phyloP scores from a whole-genome alignment of 2,113 vertebrate species.

The Oncorhynchus masou region DNA sequence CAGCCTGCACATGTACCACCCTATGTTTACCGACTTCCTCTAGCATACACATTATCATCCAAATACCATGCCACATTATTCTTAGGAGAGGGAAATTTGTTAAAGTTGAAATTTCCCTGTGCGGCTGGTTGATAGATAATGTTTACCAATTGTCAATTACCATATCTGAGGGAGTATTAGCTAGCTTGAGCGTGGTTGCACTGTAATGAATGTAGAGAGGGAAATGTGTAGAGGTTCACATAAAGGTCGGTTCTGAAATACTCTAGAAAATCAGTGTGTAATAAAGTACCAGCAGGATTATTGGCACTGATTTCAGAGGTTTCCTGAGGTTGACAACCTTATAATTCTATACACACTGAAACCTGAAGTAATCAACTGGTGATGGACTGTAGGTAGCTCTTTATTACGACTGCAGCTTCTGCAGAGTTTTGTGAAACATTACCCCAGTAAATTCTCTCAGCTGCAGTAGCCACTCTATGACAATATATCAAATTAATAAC shows the following conservation, averaged over 20 bases:
- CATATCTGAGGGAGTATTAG: conserved; percentile 51
- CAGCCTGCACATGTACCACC: not conserved
- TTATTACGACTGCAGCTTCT: conserved; percentile 34
- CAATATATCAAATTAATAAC: not conserved
- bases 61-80: conserved; percentile 28
- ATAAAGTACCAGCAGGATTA: conserved; percentile 41
- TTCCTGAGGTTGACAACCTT: conserved; percentile 19
- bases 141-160: conserved; percentile 58
- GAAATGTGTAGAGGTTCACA: conserved; percentile 53
- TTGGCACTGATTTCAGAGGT: conserved; percentile 41
- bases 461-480: not conserved
- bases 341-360: conserved; percentile 8
- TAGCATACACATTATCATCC: conserved; percentile 23
- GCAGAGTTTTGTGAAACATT: not conserved
- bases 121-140: conserved; percentile 50
- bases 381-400: not conserved
- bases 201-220: conserved; percentile 39
- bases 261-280: conserved; percentile 16
- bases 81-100: conserved; percentile 43
- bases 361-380: not conserved
- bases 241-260: conserved; percentile 50
- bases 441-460: not conserved
- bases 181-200: conserved; percentile 31
- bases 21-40: not conserved
- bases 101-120: conserved; percentile 48